Conservation (phyloP, 2,113 vertebrate genomes). For the Haemorhous mexicanus region DNA sequence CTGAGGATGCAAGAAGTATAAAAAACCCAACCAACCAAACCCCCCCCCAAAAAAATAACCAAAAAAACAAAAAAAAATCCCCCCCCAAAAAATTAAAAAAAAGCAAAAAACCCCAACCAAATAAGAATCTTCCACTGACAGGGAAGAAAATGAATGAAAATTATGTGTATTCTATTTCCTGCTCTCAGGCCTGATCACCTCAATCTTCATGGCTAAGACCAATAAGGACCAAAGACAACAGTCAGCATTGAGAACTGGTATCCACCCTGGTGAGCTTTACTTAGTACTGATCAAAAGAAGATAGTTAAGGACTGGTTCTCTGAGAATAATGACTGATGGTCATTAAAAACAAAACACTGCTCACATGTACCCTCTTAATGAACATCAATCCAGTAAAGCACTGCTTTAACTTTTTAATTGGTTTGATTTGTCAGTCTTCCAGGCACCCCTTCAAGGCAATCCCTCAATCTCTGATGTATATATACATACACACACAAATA, state of each 20-base stretch:
- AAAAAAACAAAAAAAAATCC: neutral
- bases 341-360: neutral
- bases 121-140: neutral
- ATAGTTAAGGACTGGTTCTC: neutral
- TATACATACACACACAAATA: fast-evolving
- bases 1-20: neutral
- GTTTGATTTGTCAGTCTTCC: neutral
- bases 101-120: neutral
- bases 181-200: neutral
- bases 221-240: neutral
- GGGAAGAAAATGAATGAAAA: neutral
- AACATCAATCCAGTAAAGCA: neutral
- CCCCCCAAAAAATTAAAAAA: neutral
- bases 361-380: neutral
- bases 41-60: neutral
- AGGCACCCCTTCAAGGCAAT: neutral
- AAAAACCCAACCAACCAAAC: neutral
- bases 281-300: neutral
- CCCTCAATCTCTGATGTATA: neutral
- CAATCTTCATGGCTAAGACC: neutral
- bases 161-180: neutral
- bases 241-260: neutral
- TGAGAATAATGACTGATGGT: neutral
- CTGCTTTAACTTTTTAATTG: neutral
- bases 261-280: neutral